Base-by-base conservation (phyloP, 64 coral and sea anemone genomes). In the Porites australiensis region DNA sequence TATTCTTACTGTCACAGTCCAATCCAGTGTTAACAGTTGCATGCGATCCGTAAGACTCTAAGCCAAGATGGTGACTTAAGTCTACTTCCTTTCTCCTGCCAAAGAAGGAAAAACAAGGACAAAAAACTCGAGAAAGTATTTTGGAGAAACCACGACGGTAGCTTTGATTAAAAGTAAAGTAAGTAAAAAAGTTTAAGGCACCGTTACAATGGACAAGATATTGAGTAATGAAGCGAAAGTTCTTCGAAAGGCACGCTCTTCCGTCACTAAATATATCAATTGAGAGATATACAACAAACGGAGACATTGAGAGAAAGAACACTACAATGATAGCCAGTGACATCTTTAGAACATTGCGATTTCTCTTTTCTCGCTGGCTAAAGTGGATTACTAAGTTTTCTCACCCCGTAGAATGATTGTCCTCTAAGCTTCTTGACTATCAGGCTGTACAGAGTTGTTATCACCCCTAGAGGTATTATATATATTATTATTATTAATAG, bases 181-280 rank as follows among this genome's bases (percentile, higher is more conserved):
- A 82, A 6, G 79, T 64, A 4, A 82, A 63, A 82, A 82, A 82
- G 57, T 64, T 82, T 10, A 82, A 16, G 8, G 22, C 13, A 8
- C 79, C 79, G 37, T 82, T 82, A n/a, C 58, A 64, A 61, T 82
- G 79, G 4, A 82, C 79, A n/a, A 82, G 59, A 44, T 64, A 82
- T 13, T 82, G 79, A 64, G 79, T 18, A 18, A 64, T 7, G 64
- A 82, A 82, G 79, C 79, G 79, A 64, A 82, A 82, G 58, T 82
- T 59, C 58, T 82, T 82, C 47, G 58, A 82, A 48, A 65, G 79
- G 10, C 79, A 82, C 45, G 16, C 23, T 82, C 20, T 37, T 0
- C 79, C 79, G 14, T 64, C 37, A 46, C 58, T 63, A 27, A 82
- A 82, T 4, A 82, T 4, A n/a, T 14, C 58, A 82, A 82, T 64